Conservation (phyloP, 1,140 invertebrate species). For the Anastrepha obliqua region DNA sequence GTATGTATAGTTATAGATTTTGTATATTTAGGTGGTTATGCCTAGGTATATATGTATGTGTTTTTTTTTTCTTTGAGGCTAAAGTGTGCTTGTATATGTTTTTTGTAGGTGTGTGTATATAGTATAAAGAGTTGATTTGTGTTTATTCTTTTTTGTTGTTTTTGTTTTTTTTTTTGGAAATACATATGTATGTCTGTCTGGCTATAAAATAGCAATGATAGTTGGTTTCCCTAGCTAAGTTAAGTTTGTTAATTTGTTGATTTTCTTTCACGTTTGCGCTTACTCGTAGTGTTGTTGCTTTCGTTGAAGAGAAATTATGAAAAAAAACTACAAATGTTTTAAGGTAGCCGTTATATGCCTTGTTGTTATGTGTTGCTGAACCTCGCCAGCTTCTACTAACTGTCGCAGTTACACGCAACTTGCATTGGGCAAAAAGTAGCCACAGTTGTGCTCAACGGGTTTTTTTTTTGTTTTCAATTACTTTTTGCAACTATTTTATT, state of each 20-base stretch:
- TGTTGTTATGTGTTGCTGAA: too few relatives aligned
- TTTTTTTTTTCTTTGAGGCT: background rate
- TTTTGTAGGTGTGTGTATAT: constrained; percentile 13
- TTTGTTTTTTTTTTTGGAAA: constrained; percentile 24
- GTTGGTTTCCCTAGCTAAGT: background rate
- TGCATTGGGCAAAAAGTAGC: background rate
- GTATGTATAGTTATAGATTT: constrained; percentile 44
- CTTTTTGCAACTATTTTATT: background rate
- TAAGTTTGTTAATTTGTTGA: background rate
- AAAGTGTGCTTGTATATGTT: constrained; percentile 8
- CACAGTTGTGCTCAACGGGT: constrained; percentile 3
- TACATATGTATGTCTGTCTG: constrained; percentile 49
- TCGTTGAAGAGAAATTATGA: too few relatives aligned
- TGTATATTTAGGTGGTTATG: constrained; percentile 13
- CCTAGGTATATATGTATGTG: background rate
- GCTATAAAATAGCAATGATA: constrained; percentile 18
- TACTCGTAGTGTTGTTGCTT: too few relatives aligned
- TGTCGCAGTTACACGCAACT: too few relatives aligned
- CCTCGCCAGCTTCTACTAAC: too few relatives aligned
- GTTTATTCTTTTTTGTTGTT: background rate
- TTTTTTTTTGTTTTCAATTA: background rate
- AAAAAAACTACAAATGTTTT: too few relatives aligned
- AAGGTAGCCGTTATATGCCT: too few relatives aligned
- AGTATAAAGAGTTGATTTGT: background rate
- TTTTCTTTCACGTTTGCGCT: too few relatives aligned